These are phyloP conservation scores for Quadroppia sp. DNA, from an alignment of 2,888 invertebrate genomes.

Conservation along the genomic window DNA sequence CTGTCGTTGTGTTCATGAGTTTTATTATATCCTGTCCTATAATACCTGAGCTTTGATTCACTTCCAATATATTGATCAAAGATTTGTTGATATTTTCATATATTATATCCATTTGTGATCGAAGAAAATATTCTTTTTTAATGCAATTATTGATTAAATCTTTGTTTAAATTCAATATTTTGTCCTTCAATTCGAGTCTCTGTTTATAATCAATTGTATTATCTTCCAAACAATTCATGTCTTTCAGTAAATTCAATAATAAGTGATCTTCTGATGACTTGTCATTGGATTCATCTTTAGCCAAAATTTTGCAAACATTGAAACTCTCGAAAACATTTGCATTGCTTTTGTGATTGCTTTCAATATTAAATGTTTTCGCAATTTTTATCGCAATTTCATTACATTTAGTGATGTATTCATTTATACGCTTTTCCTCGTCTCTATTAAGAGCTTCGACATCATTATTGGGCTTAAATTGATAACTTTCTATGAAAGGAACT, in stretches of 20 bases:
- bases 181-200: neutral
- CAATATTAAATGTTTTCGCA: no score
- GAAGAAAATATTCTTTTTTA: conserved; percentile 20
- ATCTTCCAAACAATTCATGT: neutral
- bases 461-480: neutral
- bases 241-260: neutral
- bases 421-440: no score
- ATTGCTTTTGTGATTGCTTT: no score
- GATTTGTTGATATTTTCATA: conserved; percentile 28
- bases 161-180: neutral
- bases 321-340: no score
- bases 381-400: no score
- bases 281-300: no score
- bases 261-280: neutral
- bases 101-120: conserved; percentile 36
- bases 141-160: conserved; percentile 31
- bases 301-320: no score
- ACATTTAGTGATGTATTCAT: no score
- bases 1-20: conserved; percentile 5
- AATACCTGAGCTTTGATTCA: conserved; percentile 21
- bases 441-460: no score
- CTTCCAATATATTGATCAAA: conserved; percentile 27
- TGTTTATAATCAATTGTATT: neutral
- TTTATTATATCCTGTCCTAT: conserved; percentile 9
- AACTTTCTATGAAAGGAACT: no score